Percentiles rank a stretch among this genome's conserved stretches.
Conservation (phyloP, 2,113 vertebrate species). For the Osmerus eperlanus region DNA sequence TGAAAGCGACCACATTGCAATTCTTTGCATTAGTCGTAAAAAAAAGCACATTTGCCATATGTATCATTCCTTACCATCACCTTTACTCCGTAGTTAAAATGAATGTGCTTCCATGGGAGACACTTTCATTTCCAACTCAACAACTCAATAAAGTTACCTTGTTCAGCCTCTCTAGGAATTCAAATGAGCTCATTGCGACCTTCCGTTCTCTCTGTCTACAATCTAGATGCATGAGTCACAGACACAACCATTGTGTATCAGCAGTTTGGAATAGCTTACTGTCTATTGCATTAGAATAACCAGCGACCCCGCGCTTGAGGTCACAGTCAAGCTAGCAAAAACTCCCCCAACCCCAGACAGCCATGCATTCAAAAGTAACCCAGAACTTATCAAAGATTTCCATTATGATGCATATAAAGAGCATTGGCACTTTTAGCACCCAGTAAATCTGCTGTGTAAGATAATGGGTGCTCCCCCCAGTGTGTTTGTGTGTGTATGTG, state of each 20-base stretch:
- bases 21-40: too few species aligned
- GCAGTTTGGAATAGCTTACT: constrained; percentile 31
- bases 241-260: constrained; percentile 26
- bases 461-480: constrained; percentile 38
- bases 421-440: constrained; percentile 45
- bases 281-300: constrained; percentile 32
- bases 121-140: too few species aligned
- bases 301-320: constrained; percentile 42
- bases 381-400: constrained; percentile 40
- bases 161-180: constrained; percentile 41
- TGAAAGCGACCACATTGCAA: too few species aligned
- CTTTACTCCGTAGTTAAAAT: too few species aligned
- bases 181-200: constrained; percentile 38
- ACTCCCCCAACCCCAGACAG: constrained; percentile 12
- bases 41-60: too few species aligned
- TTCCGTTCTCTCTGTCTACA: constrained; percentile 32
- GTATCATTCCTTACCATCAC: too few species aligned
- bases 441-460: constrained; percentile 55
- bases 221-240: constrained; percentile 31
- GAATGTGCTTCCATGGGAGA: too few species aligned
- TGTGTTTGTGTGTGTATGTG: constrained; percentile 29
- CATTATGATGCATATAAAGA: constrained; percentile 48
- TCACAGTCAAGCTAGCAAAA: constrained; percentile 27
- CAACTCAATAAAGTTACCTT: constrained; percentile 24
- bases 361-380: constrained; percentile 23